Base-by-base conservation (phyloP, 2,888 invertebrate species). In the Athalia circularis region DNA sequence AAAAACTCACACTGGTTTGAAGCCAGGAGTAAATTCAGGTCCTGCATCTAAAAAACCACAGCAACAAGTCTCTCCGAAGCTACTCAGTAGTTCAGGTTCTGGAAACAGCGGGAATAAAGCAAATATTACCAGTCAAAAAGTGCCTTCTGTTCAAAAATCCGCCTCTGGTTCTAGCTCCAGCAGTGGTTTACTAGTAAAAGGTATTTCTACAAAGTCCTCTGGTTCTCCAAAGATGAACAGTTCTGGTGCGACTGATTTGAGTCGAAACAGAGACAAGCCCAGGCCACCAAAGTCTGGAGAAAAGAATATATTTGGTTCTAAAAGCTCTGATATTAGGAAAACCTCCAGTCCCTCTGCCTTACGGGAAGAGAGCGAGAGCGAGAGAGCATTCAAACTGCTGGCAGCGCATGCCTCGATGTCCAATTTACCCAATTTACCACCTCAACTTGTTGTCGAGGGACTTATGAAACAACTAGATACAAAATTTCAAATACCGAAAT, bases 401-500 rank as follows among this genome's bases (percentile, higher is more conserved):
- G 91, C 92, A 8, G 91, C 91, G 2, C 93, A 93, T 68, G 91
- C 91, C 4, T 91, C 93, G 1, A 93, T 93, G 88, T 86, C 90
- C 1, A 87, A 83, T 65, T 79, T 90, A 48, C 85, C 88, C 7
- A 86, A 81, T 76, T 72, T 88, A 6, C 85, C 88, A 0, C 92
- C 94, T 15, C 93, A 93, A 77, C 92, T 94, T 82, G 91, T 93
- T 76, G 93, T 95, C 85, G 96, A 96, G 85, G 95, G 95, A 8
- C 91, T 95, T 77, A 95, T 95, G 85, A 96, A 96, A 86, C 94
- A 95, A 8, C 90, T 95, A 54, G 95, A 96, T 85, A 95, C 95
- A 79, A 96, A 96, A 86, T 97, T 96, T 91, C 97, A 97, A 91
- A 97, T 97, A 85, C 96, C 96, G 0, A 97, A 96, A 90, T 89